These are phyloP conservation scores for Buathra laborator DNA, from an alignment of 2,888 invertebrate genomes.

Conservation along the genomic window DNA sequence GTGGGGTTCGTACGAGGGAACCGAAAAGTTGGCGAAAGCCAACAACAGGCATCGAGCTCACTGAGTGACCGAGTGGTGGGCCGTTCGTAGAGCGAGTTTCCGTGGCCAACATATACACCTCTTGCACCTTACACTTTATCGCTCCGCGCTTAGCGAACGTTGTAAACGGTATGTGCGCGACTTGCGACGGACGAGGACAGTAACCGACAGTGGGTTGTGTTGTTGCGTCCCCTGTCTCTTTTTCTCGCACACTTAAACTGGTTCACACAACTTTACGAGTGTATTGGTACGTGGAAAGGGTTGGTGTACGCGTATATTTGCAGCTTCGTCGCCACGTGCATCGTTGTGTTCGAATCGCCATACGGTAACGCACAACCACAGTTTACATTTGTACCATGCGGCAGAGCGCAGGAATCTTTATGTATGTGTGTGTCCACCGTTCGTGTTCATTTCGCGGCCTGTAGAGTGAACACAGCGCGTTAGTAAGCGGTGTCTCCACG, in stretches of 20 bases:
- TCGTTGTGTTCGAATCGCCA: conserved; percentile 1
- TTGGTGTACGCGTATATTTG: background rate
- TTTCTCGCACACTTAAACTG: background rate
- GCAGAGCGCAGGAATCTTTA: no score
- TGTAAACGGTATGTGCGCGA: conserved; percentile 75
- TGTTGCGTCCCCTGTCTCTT: conserved; percentile 37
- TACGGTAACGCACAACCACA: no score
- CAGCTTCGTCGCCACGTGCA: conserved; percentile 1
- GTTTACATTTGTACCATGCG: no score
- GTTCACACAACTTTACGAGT: background rate
- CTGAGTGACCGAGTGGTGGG: conserved; percentile 54
- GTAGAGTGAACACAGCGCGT: conserved; percentile 37
- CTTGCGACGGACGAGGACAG: conserved; percentile 29
- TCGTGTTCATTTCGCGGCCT: conserved; percentile 25
- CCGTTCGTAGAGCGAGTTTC: conserved; percentile 47
- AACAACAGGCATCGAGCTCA: conserved; percentile 65
- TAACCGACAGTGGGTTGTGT: conserved; percentile 26
- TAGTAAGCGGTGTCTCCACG: conserved; percentile 1
- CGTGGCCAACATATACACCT: conserved; percentile 25
- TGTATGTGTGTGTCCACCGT: background rate
- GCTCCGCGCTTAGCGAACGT: conserved; percentile 73
- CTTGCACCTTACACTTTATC: conserved; percentile 62
- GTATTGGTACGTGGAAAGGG: background rate
- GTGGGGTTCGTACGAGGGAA: background rate
- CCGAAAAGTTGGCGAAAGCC: conserved; percentile 52